These are phyloP conservation scores for Numida meleagris DNA, from an alignment of 2,113 vertebrate genomes.

Conservation along the genomic window DNA sequence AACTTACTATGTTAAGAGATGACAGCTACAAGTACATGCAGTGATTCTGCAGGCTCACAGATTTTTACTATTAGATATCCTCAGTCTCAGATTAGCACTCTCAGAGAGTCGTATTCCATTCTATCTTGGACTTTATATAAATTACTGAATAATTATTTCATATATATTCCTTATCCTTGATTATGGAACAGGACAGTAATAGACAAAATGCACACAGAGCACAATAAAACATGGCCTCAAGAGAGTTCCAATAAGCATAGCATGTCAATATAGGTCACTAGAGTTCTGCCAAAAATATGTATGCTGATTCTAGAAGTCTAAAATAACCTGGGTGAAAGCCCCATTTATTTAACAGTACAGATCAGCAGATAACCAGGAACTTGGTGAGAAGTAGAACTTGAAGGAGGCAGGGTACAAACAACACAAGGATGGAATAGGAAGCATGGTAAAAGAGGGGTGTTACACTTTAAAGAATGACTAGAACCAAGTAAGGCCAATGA, in stretches of 20 bases:
- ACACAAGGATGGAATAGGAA: background rate
- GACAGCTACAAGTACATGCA: background rate
- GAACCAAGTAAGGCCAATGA: background rate
- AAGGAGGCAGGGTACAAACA: background rate
- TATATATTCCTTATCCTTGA: background rate
- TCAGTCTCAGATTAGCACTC: background rate
- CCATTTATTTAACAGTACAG: background rate
- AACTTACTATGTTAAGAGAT: background rate
- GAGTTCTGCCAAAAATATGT: background rate
- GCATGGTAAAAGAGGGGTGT: background rate
- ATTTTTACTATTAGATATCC: background rate
- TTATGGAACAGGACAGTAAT: background rate
- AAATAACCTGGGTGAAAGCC: background rate
- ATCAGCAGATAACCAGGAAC: background rate
- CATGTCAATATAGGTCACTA: background rate
- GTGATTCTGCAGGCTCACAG: background rate
- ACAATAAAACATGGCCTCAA: accelerated
- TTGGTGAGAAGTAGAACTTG: background rate
- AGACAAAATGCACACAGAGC: background rate
- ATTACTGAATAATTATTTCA: background rate
- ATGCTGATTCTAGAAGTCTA: background rate
- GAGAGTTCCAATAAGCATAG: background rate
- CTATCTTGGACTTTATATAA: background rate
- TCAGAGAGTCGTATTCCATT: background rate
- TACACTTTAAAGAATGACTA: background rate